Conservation (phyloP, 2,888 invertebrate species). For the Hartigia nigra region DNA sequence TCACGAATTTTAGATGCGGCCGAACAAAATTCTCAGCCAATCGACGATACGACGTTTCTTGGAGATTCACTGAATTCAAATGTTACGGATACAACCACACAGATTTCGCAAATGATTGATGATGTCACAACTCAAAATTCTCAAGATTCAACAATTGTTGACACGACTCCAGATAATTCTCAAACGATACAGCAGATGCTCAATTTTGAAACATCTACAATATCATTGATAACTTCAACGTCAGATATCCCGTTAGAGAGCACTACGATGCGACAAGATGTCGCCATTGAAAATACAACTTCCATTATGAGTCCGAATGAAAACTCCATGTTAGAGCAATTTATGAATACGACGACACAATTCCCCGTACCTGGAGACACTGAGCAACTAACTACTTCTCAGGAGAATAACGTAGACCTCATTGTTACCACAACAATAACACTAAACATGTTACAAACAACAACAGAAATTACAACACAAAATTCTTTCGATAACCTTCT, state of each 20-base stretch:
- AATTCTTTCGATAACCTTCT: conserved; percentile 31
- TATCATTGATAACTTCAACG: not conserved
- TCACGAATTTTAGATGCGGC: not conserved
- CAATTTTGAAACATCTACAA: not conserved
- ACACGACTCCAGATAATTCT: not conserved
- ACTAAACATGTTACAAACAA: conserved; percentile 1
- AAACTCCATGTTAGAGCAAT: conserved; percentile 42
- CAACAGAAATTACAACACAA: conserved; percentile 5
- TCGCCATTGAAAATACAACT: not conserved
- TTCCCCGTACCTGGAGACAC: conserved; percentile 35
- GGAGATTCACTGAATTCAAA: not conserved
- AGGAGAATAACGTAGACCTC: not conserved
- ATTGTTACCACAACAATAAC: not conserved
- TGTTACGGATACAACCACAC: conserved; percentile 16
- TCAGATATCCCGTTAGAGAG: conserved; percentile 6
- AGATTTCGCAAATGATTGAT: conserved; percentile 18
- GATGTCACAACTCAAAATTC: not conserved
- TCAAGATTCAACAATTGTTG: not conserved
- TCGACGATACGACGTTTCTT: not conserved
- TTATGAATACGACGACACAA: conserved; percentile 49
- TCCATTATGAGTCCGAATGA: not conserved
- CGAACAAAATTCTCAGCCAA: not conserved
- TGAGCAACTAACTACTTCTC: not conserved
- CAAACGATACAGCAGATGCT: not conserved
- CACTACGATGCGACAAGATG: conserved; percentile 14